Percentiles rank a stretch among this genome's conserved stretches.
Evolutionary conservation across 1,140 invertebrate species (phyloP).

Genomic region (Drosophila nigrodunni): DNA sequence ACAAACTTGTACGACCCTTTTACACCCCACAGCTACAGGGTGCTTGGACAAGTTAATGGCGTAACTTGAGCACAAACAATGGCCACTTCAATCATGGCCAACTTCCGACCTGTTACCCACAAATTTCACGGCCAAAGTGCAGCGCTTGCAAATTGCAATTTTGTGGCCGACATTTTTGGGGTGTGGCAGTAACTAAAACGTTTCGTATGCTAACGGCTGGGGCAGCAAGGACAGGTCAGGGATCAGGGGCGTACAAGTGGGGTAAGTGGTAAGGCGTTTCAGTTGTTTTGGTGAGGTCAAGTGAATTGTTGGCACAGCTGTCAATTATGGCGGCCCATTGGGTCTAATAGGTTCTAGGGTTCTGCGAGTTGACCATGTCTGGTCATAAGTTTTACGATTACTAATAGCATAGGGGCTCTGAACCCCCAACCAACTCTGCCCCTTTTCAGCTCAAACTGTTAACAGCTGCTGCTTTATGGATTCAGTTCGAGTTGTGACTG

Average conservation of each 20-base stretch:
- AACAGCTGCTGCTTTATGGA: slow-evolving; percentile 39
- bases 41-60: slow-evolving; percentile 1
- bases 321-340: slow-evolving; percentile 59
- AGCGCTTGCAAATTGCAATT: slow-evolving; percentile 14
- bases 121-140: slow-evolving; percentile 47
- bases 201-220: slow-evolving; percentile 29
- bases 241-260: background rate
- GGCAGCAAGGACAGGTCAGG: background rate
- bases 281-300: slow-evolving; percentile 29
- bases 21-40: too few species aligned
- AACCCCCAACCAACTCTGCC: background rate
- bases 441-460: slow-evolving; percentile 21
- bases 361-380: slow-evolving; percentile 29
- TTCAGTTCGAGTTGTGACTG: background rate
- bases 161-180: slow-evolving; percentile 1
- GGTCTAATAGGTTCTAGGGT: slow-evolving; percentile 45
- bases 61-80: slow-evolving; percentile 21
- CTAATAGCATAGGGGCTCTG: slow-evolving; percentile 39
- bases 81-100: slow-evolving; percentile 45
- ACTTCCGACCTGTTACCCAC: slow-evolving; percentile 22
- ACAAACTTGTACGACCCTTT: too few species aligned
- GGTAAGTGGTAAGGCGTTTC: background rate
- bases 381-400: slow-evolving; percentile 60
- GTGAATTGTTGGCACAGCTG: slow-evolving; percentile 56
- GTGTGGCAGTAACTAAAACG: slow-evolving; percentile 41